Conservation (phyloP, 2,797 vertebrate genomes). For the Clamator glandarius region DNA sequence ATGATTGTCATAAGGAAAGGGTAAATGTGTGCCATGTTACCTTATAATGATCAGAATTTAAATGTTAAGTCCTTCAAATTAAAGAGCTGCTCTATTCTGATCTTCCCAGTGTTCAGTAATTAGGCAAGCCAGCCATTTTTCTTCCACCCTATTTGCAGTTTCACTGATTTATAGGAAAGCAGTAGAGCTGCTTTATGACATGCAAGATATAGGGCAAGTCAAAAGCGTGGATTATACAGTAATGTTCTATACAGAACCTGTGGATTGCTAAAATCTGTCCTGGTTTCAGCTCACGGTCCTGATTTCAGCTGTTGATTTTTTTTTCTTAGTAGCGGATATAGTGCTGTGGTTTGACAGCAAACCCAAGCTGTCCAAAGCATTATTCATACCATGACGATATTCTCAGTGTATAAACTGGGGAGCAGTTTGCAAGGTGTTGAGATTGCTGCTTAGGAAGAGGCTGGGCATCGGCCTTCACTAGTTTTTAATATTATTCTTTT, state of each 20-base stretch:
- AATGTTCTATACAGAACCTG: not conserved
- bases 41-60: not conserved
- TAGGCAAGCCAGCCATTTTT: constrained; percentile 22
- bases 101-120: constrained; percentile 25
- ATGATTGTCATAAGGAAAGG: not conserved
- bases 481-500: too few relatives aligned
- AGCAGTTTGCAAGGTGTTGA: too few relatives aligned
- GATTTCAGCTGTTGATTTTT: too few relatives aligned
- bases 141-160: not conserved
- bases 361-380: too few relatives aligned
- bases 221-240: not conserved
- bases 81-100: not conserved
- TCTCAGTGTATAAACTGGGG: too few relatives aligned
- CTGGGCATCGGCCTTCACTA: too few relatives aligned
- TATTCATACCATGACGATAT: too few relatives aligned
- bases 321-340: too few relatives aligned
- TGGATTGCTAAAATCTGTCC: not conserved
- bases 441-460: too few relatives aligned
- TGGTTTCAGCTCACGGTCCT: too few relatives aligned
- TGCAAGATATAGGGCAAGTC: not conserved
- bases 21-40: not conserved
- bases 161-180: constrained; percentile 25
- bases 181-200: constrained; percentile 2
- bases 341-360: too few relatives aligned
- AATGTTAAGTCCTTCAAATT: not conserved